These are phyloP conservation scores for Xiphophorus hellerii DNA, from an alignment of 2,113 vertebrate genomes.

Conservation along the genomic window DNA sequence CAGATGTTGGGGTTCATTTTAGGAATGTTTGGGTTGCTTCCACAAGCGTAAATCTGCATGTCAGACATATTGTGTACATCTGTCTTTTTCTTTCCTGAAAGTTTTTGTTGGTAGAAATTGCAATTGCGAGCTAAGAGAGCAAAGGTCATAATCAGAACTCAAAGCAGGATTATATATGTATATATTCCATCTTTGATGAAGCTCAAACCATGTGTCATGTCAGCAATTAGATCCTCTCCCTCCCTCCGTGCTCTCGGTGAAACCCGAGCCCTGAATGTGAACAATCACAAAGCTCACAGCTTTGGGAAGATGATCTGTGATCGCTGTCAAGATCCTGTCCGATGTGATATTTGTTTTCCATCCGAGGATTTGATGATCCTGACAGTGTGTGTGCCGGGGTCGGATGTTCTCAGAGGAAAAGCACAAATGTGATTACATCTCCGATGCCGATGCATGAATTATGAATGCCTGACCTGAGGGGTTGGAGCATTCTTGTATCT, in stretches of 20 bases:
- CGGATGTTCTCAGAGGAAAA: not conserved
- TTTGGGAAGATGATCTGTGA: constrained; percentile 26
- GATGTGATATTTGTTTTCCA: constrained; percentile 23
- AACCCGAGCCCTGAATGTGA: constrained; percentile 22
- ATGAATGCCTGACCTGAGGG: constrained; percentile 27
- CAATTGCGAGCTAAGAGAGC: not conserved
- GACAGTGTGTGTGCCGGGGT: constrained; percentile 11
- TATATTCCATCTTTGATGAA: not conserved
- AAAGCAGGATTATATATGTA: too few species aligned
- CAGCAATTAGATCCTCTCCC: constrained; percentile 14
- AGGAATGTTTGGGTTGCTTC: not conserved
- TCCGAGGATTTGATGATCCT: constrained; percentile 35
- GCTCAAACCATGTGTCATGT: constrained; percentile 4
- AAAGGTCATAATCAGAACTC: not conserved
- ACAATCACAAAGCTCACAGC: constrained; percentile 10
- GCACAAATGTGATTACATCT: constrained; percentile 6
- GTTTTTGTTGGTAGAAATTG: not conserved
- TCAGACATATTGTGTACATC: not conserved
- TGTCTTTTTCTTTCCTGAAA: not conserved
- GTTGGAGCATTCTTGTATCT: not conserved
- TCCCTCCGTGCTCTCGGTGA: not conserved
- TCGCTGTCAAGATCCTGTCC: constrained; percentile 42
- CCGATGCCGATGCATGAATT: constrained; percentile 23
- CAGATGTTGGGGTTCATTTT: not conserved
- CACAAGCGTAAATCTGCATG: not conserved